Percentiles rank a stretch among this genome's conserved stretches.
These are phyloP conservation scores for Phenganax subtilis DNA, from an alignment of 92 coral and sea anemone species.

Conservation along the genomic window DNA sequence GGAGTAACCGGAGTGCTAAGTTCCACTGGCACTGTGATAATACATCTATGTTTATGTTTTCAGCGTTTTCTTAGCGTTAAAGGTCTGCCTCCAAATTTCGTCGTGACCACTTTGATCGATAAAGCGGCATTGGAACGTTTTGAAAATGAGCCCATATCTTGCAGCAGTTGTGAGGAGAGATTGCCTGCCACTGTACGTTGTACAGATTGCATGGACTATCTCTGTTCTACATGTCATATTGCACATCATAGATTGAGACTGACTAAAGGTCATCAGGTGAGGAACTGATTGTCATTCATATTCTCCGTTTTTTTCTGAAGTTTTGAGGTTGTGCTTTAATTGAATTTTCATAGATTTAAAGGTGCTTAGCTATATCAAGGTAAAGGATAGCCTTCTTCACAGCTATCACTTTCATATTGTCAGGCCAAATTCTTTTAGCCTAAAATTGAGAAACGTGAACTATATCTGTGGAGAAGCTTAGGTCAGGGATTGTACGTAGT, in stretches of 20 bases:
- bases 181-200: slow-evolving; percentile 98
- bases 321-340: too few relatives aligned
- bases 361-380: too few relatives aligned
- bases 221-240: slow-evolving; percentile 91
- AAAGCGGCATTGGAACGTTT: slow-evolving; percentile 95
- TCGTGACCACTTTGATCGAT: slow-evolving; percentile 99
- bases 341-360: too few relatives aligned
- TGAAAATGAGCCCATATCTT: slow-evolving; percentile 88
- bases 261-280: slow-evolving; percentile 91
- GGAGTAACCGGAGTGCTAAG: too few relatives aligned
- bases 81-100: slow-evolving; percentile 98
- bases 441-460: too few relatives aligned
- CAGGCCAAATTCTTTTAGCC: too few relatives aligned
- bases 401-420: too few relatives aligned
- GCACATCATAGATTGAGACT: slow-evolving; percentile 95
- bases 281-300: not conserved
- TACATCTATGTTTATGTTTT: not conserved
- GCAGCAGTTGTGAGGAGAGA: slow-evolving; percentile 99
- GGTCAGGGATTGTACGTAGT: too few relatives aligned
- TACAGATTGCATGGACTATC: slow-evolving; percentile 98
- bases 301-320: too few relatives aligned
- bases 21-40: not conserved
- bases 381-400: too few relatives aligned
- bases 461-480: too few relatives aligned
- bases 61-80: slow-evolving; percentile 55